These are phyloP conservation scores for Pampusana beccarii DNA, from an alignment of 2,113 vertebrate genomes.

Conservation along the genomic window DNA sequence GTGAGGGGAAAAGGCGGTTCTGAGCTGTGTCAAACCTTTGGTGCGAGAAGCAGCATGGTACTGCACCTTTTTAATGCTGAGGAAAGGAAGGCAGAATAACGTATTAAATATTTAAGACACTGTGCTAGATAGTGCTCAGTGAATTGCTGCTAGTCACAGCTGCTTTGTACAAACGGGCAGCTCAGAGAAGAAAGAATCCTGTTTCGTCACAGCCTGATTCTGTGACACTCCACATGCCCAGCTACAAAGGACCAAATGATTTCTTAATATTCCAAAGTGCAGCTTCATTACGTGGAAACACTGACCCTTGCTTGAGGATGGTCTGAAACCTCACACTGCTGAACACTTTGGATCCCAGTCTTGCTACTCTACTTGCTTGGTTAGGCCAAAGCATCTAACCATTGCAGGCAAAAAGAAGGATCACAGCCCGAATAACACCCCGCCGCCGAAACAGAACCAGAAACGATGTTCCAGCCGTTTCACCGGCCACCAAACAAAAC, in stretches of 20 bases:
- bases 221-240: neutral
- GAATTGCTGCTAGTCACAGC: conserved; percentile 4
- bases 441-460: neutral
- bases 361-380: neutral
- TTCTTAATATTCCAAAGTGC: neutral
- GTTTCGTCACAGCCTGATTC: neutral
- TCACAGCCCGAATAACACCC: neutral
- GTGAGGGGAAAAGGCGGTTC: neutral
- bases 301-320: neutral
- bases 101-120: conserved; percentile 54
- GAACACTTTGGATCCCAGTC: neutral
- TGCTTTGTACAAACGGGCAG: neutral
- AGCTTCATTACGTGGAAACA: neutral
- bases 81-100: neutral
- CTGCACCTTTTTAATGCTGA: neutral
- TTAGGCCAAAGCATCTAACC: neutral
- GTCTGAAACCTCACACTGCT: neutral
- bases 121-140: conserved; percentile 9
- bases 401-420: neutral
- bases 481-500: neutral
- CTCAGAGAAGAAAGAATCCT: neutral
- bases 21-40: neutral
- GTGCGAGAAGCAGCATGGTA: neutral
- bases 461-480: neutral
- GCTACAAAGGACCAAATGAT: neutral